Base-by-base conservation (phyloP, 1,140 invertebrate genomes). In the Goniozus legneri region DNA sequence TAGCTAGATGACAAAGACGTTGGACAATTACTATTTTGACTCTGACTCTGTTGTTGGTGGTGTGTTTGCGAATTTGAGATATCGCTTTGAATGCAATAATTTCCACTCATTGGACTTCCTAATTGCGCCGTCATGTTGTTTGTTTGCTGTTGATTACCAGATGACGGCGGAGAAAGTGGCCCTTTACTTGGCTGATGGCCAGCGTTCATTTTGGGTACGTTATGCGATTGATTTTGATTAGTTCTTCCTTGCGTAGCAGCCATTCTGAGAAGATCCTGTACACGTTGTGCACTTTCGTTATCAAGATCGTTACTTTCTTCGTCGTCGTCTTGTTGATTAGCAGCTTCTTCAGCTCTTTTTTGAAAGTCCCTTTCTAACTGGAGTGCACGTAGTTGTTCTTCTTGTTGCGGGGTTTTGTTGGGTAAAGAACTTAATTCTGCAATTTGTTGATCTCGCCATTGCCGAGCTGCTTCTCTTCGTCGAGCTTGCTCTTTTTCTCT, bases 361-460 rank as follows among this genome's bases (percentile, higher is more conserved):
- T 95, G 89, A 67, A 95, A 95, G 65, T 95, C 92, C 49, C 87
- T 79, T 68, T 95, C 92, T 3, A 95, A 72, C 46, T 87, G 85
- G 33, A 95, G 74, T 4, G 90, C 87, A 43, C 89, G 79, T 13
- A 95, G 69, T 58, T 93, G 89, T 65, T 95, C 91, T 47, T 91
- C 91, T 64, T 95, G 90, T 58, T 88, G 87, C 0, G 84, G 70
- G 2, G 85, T 86, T 48, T 88, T 75, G 18, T 85, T 80, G 7
- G 82, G 71, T 37, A 90, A 63, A 1, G 79, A 69, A 53, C 86
- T 80, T 13, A 95, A 72, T 54, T 90, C 86, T 0, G 80, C 77
- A 22, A 95, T 93, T 64, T 92, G 88, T 58, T 92, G 88, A 69
- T 95, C 92, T 15, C 89, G 80, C 82, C 82, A 85, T 19, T 83